Evolutionary conservation across 2,797 vertebrate species (phyloP).

Genomic region (Okamejei kenojei): DNA sequence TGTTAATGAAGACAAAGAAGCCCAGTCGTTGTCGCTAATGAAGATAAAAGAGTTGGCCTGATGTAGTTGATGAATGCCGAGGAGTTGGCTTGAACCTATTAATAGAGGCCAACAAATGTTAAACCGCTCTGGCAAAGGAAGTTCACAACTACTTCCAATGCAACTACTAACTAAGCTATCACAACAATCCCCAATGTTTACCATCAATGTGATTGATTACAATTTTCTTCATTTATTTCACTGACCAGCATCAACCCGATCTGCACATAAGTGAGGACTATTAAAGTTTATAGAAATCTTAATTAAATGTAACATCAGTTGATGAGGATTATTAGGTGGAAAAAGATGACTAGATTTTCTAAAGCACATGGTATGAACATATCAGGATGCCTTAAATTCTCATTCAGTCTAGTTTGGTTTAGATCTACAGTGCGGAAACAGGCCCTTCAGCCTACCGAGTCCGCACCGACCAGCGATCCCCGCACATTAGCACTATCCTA

Average conservation of each 20-base stretch:
- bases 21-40: background rate
- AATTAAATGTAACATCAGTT: constrained; percentile 17
- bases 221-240: background rate
- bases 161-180: background rate
- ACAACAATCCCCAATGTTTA: background rate
- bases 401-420: background rate
- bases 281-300: background rate
- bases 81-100: constrained; percentile 11
- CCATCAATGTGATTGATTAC: background rate
- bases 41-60: constrained; percentile 22
- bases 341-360: background rate
- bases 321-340: background rate
- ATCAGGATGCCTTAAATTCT: background rate
- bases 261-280: background rate
- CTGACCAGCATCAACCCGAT: background rate
- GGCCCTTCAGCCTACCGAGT: too few species aligned
- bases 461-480: too few species aligned
- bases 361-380: background rate
- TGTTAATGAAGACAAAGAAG: constrained; percentile 34
- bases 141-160: background rate
- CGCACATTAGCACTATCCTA: too few species aligned
- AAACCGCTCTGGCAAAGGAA: background rate
- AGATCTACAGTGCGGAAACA: too few species aligned
- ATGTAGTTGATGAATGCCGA: background rate
- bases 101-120: background rate